Base-by-base conservation (phyloP, 1,140 invertebrate species). In the Coboldia fuscipes region DNA sequence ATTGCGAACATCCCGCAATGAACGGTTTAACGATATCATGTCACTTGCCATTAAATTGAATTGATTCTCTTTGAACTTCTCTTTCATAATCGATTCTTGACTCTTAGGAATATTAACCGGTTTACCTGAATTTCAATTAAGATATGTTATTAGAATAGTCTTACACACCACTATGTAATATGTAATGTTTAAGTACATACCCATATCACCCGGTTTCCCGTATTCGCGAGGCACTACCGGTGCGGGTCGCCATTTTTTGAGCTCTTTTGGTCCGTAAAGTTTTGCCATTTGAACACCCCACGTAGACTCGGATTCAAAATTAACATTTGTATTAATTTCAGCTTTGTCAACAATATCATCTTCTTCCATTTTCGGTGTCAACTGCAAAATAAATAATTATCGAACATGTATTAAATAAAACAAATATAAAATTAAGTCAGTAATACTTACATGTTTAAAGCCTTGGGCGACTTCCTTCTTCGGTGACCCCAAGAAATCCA, bases 1-100 rank as follows among this genome's bases (percentile, higher is more conserved):
- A 50, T 93, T 75, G 47, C 96, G 62, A 35, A 97, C 84, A 64
- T 99, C 96, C 14, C 83, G 76, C 12, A 99, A 62, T 6, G 86
- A 89, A 46, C 96, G 66, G 62, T 98, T 98, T 22, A 98, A 56
- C 22, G 90, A 89, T 43, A 99, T 97, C 69, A 86, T 81, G 60
- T 99, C 92, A 57, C 88, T 96, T 30, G 92, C 93, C 51, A 97
- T 59, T 39, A 98, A 63, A 63, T 99, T 99, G 60, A 99, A 99
- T 61, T 99, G 90, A 63, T 97, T 96, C 40, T 90, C 66, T 56
- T 93, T 92, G 57, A 97, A 97, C 51, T 89, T 86, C 45, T 94
- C 85, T 60, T 92, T 79, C 65, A 90, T 85, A 20, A 84, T 56
- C 30, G 71, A 72, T 46, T 94, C 80, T 51, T 81, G 70, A 15